Evolutionary conservation across 2,113 vertebrate species (phyloP).

Genomic region (Vanacampus margaritifer): DNA sequence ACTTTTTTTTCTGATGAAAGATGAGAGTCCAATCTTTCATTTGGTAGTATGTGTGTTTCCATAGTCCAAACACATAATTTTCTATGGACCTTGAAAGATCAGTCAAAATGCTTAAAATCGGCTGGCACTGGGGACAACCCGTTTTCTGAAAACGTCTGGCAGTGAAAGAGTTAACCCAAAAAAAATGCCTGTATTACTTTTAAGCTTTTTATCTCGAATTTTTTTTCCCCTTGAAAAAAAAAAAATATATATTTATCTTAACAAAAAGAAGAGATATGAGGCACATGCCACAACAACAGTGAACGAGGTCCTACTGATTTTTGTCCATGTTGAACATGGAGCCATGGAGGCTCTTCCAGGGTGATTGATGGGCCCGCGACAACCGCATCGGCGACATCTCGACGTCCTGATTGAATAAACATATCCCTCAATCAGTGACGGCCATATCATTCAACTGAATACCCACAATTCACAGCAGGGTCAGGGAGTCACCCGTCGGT

Average conservation of each 20-base stretch:
- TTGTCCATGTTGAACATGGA: neutral
- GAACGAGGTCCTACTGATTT: neutral
- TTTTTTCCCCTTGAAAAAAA: neutral
- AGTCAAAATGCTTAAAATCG: no score
- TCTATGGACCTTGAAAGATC: no score
- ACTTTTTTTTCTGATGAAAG: no score
- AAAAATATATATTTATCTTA: no score
- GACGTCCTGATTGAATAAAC: slow-evolving; percentile 6
- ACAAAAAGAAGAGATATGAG: no score
- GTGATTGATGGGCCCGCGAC: neutral
- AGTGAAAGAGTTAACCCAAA: no score
- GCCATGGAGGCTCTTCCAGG: neutral
- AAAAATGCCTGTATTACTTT: no score
- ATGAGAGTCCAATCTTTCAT: no score
- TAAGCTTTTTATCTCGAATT: neutral
- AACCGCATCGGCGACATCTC: neutral
- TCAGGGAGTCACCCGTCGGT: neutral
- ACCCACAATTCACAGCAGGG: neutral
- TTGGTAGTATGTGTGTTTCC: no score
- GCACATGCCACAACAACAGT: neutral
- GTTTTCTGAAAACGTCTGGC: no score
- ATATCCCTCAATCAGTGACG: neutral
- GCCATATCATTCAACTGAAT: neutral
- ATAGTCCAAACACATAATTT: no score
- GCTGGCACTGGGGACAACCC: no score